A percentile compares a stretch with the other conserved stretches of the same genome.
Conservation (phyloP, 2,113 vertebrate genomes). For the Cyprinodon brontotheroides region DNA sequence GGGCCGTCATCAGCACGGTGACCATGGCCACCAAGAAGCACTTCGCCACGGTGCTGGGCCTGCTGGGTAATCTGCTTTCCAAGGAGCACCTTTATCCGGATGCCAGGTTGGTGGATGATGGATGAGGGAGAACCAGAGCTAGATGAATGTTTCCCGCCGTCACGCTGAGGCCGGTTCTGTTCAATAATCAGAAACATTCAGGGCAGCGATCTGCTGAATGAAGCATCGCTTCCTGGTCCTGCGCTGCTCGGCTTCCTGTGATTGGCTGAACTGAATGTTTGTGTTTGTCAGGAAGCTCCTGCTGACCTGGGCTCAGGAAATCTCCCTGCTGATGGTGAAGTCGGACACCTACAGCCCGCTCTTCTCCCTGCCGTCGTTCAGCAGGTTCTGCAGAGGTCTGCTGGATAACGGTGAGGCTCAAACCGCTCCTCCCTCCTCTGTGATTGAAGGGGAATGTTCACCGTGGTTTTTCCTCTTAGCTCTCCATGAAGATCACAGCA, state of each 20-base stretch:
- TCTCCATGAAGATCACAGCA: constrained; percentile 87
- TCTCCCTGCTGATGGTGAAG: constrained; percentile 94
- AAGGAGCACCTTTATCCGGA: constrained; percentile 92
- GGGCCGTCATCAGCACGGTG: constrained; percentile 97
- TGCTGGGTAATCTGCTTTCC: constrained; percentile 88
- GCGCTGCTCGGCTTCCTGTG: too few relatives aligned
- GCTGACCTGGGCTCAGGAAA: constrained; percentile 95
- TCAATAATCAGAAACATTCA: too few relatives aligned
- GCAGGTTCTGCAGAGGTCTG: constrained; percentile 95
- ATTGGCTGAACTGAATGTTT: background rate
- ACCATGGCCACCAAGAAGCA: constrained; percentile 99
- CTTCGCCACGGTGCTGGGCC: constrained; percentile 92
- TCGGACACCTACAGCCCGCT: constrained; percentile 95
- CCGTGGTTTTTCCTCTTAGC: constrained; percentile 70
- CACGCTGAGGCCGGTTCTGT: too few relatives aligned
- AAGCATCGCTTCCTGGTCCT: too few relatives aligned
- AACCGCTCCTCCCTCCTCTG: background rate
- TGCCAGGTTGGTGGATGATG: constrained; percentile 81
- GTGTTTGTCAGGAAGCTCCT: constrained; percentile 85
- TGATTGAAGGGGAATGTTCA: background rate
- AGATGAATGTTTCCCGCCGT: too few relatives aligned
- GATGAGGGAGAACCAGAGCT: too few relatives aligned
- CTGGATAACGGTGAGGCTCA: constrained; percentile 88
- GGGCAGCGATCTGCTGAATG: too few relatives aligned
- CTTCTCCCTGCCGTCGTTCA: constrained; percentile 93